Conservation (phyloP, 2,113 vertebrate genomes). For the Dasyornis broadbenti region DNA sequence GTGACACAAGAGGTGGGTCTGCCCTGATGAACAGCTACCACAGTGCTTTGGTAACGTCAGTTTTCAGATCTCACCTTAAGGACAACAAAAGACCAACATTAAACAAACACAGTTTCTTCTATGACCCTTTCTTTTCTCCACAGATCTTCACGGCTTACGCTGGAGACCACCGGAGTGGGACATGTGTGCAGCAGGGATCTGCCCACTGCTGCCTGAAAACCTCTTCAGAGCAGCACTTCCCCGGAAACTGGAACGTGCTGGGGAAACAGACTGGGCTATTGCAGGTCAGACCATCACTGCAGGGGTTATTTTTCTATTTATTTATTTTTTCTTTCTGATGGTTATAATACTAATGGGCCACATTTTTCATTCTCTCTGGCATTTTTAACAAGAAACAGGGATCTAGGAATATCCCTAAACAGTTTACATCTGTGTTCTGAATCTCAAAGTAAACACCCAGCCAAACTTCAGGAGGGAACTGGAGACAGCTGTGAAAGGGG, state of each 20-base stretch:
- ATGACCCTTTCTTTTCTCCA: background rate
- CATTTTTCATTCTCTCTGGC: background rate
- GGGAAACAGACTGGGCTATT: background rate
- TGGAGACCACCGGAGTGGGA: background rate
- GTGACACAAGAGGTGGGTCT: too few species aligned
- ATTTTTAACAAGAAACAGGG: background rate
- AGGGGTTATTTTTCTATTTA: background rate
- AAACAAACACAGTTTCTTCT: background rate
- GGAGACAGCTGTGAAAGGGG: slow-evolving; percentile 29
- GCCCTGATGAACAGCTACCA: background rate
- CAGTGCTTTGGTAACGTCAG: background rate
- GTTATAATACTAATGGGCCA: background rate
- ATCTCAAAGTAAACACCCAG: background rate
- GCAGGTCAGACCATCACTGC: background rate
- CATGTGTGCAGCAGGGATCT: background rate
- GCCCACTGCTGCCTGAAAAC: background rate
- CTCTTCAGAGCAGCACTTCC: background rate
- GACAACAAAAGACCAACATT: background rate
- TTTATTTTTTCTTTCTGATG: background rate
- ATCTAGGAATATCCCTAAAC: background rate
- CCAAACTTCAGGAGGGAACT: background rate
- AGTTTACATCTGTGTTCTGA: slow-evolving; percentile 24
- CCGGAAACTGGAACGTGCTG: fast-evolving
- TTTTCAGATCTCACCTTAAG: background rate
- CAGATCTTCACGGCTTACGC: background rate